Conservation (phyloP, 2,797 vertebrate species). For the Threskiornis aethiopicus region DNA sequence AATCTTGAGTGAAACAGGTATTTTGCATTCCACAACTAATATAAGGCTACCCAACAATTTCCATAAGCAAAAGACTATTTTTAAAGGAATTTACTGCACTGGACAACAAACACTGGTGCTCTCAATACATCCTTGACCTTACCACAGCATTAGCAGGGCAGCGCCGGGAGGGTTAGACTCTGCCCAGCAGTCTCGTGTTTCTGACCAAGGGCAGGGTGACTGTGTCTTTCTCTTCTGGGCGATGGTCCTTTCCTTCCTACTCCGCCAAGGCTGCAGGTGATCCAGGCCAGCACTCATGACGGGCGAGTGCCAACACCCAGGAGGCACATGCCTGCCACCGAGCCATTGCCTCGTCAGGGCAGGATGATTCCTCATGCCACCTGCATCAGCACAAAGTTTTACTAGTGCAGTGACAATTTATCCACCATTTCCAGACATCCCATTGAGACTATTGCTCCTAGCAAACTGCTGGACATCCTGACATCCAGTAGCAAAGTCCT, state of each 20-base stretch:
- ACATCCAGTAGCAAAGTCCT: not conserved
- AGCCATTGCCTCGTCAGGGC: not conserved
- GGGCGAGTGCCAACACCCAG: not conserved
- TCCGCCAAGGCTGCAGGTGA: not conserved
- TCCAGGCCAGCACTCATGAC: fast-evolving
- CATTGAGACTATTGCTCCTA: not conserved
- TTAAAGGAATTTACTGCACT: not conserved
- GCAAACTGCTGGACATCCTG: not conserved
- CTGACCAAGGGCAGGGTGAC: not conserved
- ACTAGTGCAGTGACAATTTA: not conserved
- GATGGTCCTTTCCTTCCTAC: not conserved
- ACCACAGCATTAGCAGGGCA: not conserved
- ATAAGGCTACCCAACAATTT: not conserved
- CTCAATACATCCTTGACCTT: not conserved
- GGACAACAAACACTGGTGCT: not conserved
- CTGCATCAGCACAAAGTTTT: not conserved
- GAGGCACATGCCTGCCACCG: not conserved
- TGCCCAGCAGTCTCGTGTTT: not conserved
- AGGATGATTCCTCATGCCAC: not conserved
- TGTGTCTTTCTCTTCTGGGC: not conserved
- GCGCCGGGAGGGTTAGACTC: not conserved
- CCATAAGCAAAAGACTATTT: not conserved
- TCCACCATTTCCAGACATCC: not conserved
- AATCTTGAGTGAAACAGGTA: not conserved
- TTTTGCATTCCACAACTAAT: not conserved